phyloP scores from a whole-genome alignment of 2,888 invertebrate species.

The Chymomyza caudatula region DNA sequence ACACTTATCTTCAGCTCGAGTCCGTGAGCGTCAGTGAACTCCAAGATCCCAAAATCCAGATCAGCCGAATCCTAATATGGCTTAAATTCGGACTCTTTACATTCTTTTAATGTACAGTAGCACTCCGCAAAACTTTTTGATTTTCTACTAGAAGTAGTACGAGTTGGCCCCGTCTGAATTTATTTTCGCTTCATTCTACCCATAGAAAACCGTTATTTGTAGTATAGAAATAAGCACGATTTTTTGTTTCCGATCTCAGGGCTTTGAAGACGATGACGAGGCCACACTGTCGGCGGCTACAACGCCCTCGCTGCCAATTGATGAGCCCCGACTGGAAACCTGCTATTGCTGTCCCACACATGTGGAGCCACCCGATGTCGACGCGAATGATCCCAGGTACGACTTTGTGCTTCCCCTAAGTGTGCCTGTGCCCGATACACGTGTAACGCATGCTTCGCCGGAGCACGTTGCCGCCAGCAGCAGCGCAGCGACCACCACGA shows the following conservation, averaged over 20 bases:
- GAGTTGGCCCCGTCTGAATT: too few species aligned
- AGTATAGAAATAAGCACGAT: background rate
- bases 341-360: constrained; percentile 71
- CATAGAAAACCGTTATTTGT: too few species aligned
- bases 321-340: constrained; percentile 60
- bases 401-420: constrained; percentile 49
- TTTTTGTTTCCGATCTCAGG: constrained; percentile 39
- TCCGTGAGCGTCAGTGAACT: too few species aligned
- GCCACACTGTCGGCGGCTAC: constrained; percentile 81
- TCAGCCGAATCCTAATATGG: too few species aligned
- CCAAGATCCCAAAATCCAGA: too few species aligned
- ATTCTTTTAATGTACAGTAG: too few species aligned
- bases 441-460: constrained; percentile 54
- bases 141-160: too few species aligned
- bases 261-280: constrained; percentile 80
- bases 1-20: too few species aligned
- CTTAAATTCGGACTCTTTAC: too few species aligned
- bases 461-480: constrained; percentile 34
- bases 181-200: too few species aligned
- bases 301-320: constrained; percentile 72
- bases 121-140: too few species aligned
- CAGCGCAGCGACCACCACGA: constrained; percentile 18
- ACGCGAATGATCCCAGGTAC: constrained; percentile 44
- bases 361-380: constrained; percentile 66
- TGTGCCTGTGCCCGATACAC: constrained; percentile 25